phyloP scores from a whole-genome alignment of 2,888 invertebrate genomes.

The Tortricodes alternella region DNA sequence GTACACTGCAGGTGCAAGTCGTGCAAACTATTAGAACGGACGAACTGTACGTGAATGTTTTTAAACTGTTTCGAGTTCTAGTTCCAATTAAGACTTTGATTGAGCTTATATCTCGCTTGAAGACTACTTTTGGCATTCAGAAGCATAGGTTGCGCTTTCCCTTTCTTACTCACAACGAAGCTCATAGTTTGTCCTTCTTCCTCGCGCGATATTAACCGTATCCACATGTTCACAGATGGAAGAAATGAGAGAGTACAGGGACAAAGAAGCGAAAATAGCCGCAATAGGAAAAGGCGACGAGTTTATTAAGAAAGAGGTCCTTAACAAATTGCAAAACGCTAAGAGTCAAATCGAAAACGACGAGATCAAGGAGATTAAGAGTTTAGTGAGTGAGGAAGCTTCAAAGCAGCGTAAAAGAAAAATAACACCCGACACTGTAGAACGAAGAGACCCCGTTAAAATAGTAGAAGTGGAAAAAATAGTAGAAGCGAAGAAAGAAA shows the following conservation, averaged over 20 bases:
- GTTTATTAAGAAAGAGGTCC: constrained; percentile 57
- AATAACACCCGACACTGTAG: constrained; percentile 43
- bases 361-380: constrained; percentile 18
- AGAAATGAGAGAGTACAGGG: constrained; percentile 59
- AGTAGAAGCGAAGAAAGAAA: constrained; percentile 26
- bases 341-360: constrained; percentile 47
- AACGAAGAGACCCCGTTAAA: constrained; percentile 35
- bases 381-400: constrained; percentile 24
- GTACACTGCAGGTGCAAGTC: too few relatives aligned
- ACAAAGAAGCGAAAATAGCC: constrained; percentile 62
- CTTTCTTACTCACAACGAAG: too few relatives aligned
- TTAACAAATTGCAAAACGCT: constrained; percentile 53
- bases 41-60: too few relatives aligned
- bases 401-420: constrained; percentile 52
- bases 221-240: constrained; percentile 50
- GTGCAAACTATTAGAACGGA: too few relatives aligned
- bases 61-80: too few relatives aligned
- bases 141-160: too few relatives aligned
- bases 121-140: too few relatives aligned
- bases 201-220: constrained; percentile 5
- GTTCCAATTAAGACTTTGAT: too few relatives aligned
- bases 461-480: constrained; percentile 29
- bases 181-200: not conserved
- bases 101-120: too few relatives aligned
- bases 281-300: constrained; percentile 60